Base-by-base conservation (phyloP, 2,797 vertebrate genomes). In the Rhyacichthys aspro region DNA sequence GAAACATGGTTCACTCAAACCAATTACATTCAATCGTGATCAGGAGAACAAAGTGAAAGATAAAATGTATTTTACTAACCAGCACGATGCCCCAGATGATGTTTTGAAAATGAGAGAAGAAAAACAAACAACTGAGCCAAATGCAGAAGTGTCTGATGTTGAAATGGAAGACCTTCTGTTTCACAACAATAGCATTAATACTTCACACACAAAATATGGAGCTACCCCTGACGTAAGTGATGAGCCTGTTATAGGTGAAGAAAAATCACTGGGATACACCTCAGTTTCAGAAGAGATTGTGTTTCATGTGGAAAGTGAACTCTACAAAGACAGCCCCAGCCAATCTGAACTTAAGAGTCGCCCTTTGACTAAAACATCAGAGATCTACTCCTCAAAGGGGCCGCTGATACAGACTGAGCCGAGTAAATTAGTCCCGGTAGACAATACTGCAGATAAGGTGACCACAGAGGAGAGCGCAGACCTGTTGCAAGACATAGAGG, bases 401-500 rank as follows among this genome's bases (percentile, higher is more conserved):
- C 14, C 38, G 8, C 8, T 10, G 41, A 36, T 47, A 10, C 62
- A 63, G 43, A 33, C n/a, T 55, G 67, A 59, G 23, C 37, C 46
- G 12, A 16, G 8, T 11, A 53, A 23, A 10, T 44, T 50, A 39
- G 15, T 44, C 23, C 44, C 37, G 8, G 10, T 32, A 33, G 63
- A 43, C 33, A 18, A 23, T 37, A 11, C 14, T 0, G 0, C 36
- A 47, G 45, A 47, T 36, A 37, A 53, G 45, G 45, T n/a, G 38
- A 41, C 5, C 19, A 11, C 33, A 17, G 47, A 34, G 58, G 37
- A 37, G 34, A 19, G 12, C 28, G 10, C 1, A 11, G 37, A 59
- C 8, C 10, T 50, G 17, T 53, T 34, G 45, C 59, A 69, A 44
- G 46, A 59, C 9, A 11, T 50, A 15, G 50, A 34, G 45, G 62